These are phyloP conservation scores for Plectrocnemia conspersa DNA, from an alignment of 1,140 invertebrate genomes.

Conservation along the genomic window DNA sequence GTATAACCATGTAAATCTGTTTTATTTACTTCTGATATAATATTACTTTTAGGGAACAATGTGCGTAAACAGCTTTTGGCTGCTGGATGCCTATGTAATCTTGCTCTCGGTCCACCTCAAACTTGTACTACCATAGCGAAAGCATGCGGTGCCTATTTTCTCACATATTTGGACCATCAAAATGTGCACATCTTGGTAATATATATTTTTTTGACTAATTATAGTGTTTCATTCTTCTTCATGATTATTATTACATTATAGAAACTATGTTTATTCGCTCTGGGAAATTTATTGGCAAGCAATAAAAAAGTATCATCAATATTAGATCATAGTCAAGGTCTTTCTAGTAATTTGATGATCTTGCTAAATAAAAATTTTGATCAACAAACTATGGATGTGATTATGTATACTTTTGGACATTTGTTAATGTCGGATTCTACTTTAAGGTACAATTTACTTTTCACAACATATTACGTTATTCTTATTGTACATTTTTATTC, in stretches of 20 bases:
- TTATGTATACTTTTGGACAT: conserved; percentile 40
- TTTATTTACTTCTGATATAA: background rate
- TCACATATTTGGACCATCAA: conserved; percentile 41
- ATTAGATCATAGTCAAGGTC: conserved; percentile 42
- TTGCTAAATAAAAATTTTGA: conserved; percentile 25
- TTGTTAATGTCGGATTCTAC: conserved; percentile 15
- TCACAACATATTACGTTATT: background rate
- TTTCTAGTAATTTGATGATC: conserved; percentile 38
- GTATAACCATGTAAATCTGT: background rate
- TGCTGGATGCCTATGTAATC: conserved; percentile 46
- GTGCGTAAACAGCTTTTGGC: conserved; percentile 42
- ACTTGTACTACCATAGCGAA: conserved; percentile 40
- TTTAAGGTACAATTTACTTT: conserved; percentile 37
- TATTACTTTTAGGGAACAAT: conserved; percentile 39
- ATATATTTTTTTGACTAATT: background rate
- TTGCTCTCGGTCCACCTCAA: conserved; percentile 41
- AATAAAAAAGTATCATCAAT: conserved; percentile 37
- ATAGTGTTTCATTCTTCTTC: background rate
- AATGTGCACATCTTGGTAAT: conserved; percentile 42
- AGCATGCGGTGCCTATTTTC: conserved; percentile 43
- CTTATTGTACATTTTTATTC: background rate
- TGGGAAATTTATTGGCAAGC: conserved; percentile 46
- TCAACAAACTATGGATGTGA: conserved; percentile 38
- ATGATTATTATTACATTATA: conserved; percentile 34
- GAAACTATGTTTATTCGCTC: conserved; percentile 45